Evolutionary conservation across 2,797 vertebrate genomes (phyloP).

Genomic region (Yasuhikotakia modesta): DNA sequence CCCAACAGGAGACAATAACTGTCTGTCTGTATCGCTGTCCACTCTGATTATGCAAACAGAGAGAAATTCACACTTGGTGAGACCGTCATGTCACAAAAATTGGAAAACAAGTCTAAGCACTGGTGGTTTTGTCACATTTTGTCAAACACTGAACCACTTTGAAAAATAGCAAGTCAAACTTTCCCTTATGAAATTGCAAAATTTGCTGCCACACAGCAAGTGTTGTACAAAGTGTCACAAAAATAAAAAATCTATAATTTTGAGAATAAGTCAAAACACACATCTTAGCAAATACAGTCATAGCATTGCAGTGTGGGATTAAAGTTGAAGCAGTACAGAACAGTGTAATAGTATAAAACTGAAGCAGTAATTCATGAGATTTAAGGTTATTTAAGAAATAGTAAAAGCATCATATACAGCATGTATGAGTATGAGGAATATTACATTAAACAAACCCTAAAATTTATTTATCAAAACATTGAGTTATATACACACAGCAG

Average conservation of each 20-base stretch:
- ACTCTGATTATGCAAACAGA: slow-evolving; percentile 38
- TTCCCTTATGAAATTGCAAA: no score
- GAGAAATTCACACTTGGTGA: not conserved
- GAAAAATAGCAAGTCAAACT: not conserved
- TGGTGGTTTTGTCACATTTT: slow-evolving; percentile 13
- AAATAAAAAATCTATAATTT: not conserved
- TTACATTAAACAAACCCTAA: no score
- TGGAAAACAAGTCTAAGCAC: not conserved
- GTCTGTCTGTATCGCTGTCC: slow-evolving; percentile 74
- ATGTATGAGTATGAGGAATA: no score
- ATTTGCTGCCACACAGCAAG: no score
- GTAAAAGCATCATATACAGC: no score
- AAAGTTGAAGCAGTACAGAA: not conserved
- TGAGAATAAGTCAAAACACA: no score
- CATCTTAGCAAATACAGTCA: no score
- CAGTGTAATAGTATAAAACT: not conserved
- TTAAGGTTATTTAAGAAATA: not conserved
- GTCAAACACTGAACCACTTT: not conserved
- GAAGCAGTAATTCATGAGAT: no score
- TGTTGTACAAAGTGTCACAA: not conserved
- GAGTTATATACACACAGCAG: no score
- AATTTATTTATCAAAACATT: no score
- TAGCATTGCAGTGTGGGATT: no score
- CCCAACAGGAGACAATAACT: slow-evolving; percentile 76
- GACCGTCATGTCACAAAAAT: no score